These are phyloP conservation scores for Anthophora plumipes DNA, from an alignment of 2,888 invertebrate species.

Conservation along the genomic window DNA sequence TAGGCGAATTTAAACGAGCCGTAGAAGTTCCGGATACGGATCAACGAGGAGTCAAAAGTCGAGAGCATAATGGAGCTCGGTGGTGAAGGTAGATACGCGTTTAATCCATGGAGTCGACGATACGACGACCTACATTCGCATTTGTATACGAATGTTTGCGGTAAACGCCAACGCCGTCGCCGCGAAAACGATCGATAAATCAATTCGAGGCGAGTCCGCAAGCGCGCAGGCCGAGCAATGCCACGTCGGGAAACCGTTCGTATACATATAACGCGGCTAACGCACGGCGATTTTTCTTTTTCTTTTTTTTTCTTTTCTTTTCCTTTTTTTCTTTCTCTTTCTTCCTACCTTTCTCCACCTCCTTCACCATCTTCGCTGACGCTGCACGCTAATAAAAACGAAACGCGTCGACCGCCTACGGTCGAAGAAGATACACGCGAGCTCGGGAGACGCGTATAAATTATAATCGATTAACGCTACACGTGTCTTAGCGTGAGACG, in stretches of 20 bases:
- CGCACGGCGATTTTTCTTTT: slow-evolving; percentile 29
- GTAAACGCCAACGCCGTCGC: slow-evolving; percentile 66
- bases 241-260: slow-evolving; percentile 47
- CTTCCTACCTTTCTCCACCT: too few species aligned
- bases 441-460: slow-evolving; percentile 36
- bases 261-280: slow-evolving; percentile 22
- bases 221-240: slow-evolving; percentile 64
- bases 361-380: too few species aligned
- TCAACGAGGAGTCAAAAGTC: slow-evolving; percentile 37
- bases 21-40: background rate
- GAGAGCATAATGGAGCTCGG: slow-evolving; percentile 39
- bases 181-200: slow-evolving; percentile 77
- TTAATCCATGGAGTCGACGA: slow-evolving; percentile 50
- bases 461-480: slow-evolving; percentile 53
- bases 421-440: slow-evolving; percentile 36
- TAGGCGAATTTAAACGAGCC: background rate
- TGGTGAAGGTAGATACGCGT: slow-evolving; percentile 20
- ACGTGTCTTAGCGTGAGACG: slow-evolving; percentile 42
- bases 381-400: background rate
- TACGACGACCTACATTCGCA: slow-evolving; percentile 71
- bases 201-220: slow-evolving; percentile 74
- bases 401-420: slow-evolving; percentile 35
- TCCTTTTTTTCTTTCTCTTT: background rate
- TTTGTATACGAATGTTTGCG: slow-evolving; percentile 70
- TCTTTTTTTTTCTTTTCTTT: background rate